phyloP scores from a whole-genome alignment of 2,113 vertebrate genomes.

The Bothrops jararaca region DNA sequence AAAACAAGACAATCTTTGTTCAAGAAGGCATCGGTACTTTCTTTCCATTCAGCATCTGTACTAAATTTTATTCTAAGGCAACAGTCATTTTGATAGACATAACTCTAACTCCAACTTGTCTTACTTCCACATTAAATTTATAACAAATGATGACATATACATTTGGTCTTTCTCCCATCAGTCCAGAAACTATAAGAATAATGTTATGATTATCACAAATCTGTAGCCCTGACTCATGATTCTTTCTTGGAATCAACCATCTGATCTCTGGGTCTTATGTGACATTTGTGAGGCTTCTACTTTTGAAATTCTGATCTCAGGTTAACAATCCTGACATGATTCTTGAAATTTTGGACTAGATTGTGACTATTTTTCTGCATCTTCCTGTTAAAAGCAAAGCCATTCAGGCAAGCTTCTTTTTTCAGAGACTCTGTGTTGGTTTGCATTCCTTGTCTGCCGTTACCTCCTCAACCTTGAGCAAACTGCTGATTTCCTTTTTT shows the following conservation, averaged over 20 bases:
- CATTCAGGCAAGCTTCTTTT: not conserved
- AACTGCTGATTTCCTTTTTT: not conserved
- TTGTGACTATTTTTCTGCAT: not conserved
- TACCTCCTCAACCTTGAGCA: not conserved
- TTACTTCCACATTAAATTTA: not conserved
- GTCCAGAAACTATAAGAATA: not conserved
- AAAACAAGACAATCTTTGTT: conserved; percentile 31
- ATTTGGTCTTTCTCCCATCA: not conserved
- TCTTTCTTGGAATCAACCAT: not conserved
- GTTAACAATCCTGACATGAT: not conserved
- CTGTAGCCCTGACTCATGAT: not conserved
- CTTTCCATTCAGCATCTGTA: not conserved
- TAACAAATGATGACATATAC: not conserved
- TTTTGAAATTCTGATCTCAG: not conserved
- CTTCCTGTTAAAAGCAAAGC: not conserved
- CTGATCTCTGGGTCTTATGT: not conserved
- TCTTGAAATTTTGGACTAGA: not conserved
- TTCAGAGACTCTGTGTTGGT: not conserved
- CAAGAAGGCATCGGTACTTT: not conserved
- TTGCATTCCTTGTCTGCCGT: not conserved
- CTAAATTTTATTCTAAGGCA: not conserved
- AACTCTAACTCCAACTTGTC: not conserved
- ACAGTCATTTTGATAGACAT: not conserved
- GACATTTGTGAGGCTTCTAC: not conserved
- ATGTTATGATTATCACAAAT: not conserved